phyloP scores from a whole-genome alignment of 2,113 vertebrate genomes.

The Halcyon malimbica region DNA sequence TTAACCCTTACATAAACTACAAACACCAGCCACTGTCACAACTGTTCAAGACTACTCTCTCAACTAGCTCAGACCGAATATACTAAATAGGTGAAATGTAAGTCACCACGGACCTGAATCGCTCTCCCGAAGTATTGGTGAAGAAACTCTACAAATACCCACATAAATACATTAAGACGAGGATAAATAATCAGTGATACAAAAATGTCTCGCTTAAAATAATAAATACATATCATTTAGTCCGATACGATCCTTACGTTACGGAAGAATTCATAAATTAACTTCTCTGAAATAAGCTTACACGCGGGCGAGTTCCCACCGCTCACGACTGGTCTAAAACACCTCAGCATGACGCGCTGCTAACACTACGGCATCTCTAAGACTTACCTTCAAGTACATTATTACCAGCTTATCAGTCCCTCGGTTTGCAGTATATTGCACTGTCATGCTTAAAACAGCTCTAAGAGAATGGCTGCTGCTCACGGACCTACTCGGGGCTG shows the following conservation, averaged over 20 bases:
- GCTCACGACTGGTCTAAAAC: slow-evolving; percentile 72
- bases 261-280: slow-evolving; percentile 90
- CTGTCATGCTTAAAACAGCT: slow-evolving; percentile 83
- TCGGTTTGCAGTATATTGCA: slow-evolving; percentile 83
- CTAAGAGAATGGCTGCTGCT: slow-evolving; percentile 76
- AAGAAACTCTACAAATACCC: slow-evolving; percentile 87
- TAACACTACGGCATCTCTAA: slow-evolving; percentile 82
- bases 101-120: slow-evolving; percentile 79
- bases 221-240: slow-evolving; percentile 95
- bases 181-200: slow-evolving; percentile 99
- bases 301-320: slow-evolving; percentile 66
- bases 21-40: slow-evolving; percentile 89
- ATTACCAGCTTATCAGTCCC: slow-evolving; percentile 83
- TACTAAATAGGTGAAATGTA: slow-evolving; percentile 87
- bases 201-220: slow-evolving; percentile 91
- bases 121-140: slow-evolving; percentile 83
- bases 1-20: slow-evolving; percentile 87
- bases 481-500: slow-evolving; percentile 66
- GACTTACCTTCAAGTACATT: slow-evolving; percentile 97
- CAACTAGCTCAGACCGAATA: slow-evolving; percentile 82
- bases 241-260: slow-evolving; percentile 84
- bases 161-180: slow-evolving; percentile 96
- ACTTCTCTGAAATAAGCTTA: slow-evolving; percentile 78
- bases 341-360: slow-evolving; percentile 83
- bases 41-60: slow-evolving; percentile 87